Evolutionary conservation across 1,140 invertebrate genomes (phyloP).

Genomic region (Papilio dardanus): DNA sequence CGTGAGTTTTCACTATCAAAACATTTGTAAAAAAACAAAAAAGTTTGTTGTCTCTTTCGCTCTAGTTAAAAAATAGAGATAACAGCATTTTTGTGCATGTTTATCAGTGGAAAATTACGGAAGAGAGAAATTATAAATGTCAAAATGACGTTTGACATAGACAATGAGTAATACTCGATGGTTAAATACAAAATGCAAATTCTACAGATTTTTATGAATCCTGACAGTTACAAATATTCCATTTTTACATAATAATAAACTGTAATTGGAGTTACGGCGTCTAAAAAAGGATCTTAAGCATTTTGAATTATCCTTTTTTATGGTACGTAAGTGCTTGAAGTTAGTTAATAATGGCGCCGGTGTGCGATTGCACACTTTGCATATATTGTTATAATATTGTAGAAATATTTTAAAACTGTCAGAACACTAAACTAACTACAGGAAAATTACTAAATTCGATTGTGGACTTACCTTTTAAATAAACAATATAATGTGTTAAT

Average conservation of each 20-base stretch:
- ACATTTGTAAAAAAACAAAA: not conserved
- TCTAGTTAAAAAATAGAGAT: not conserved
- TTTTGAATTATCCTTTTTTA: too few species aligned
- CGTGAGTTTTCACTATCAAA: not conserved
- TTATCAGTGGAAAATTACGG: not conserved
- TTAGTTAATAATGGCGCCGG: too few species aligned
- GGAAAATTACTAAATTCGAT: not conserved
- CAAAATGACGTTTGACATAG: not conserved
- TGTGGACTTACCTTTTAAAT: not conserved
- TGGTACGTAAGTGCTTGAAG: too few species aligned
- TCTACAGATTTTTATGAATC: not conserved
- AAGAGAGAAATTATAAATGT: not conserved
- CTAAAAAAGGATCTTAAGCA: too few species aligned
- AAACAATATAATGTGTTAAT: not conserved
- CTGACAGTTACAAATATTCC: not conserved
- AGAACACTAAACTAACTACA: not conserved
- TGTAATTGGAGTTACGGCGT: too few species aligned
- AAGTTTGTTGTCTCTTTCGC: not conserved
- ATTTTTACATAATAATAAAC: not conserved
- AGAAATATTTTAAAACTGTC: not conserved
- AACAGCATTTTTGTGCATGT: not conserved
- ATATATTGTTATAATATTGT: not conserved
- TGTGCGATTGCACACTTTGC: not conserved
- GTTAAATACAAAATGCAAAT: not conserved
- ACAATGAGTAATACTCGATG: not conserved